phyloP scores from a whole-genome alignment of 1,140 invertebrate species.

The Trichogramma pretiosum region DNA sequence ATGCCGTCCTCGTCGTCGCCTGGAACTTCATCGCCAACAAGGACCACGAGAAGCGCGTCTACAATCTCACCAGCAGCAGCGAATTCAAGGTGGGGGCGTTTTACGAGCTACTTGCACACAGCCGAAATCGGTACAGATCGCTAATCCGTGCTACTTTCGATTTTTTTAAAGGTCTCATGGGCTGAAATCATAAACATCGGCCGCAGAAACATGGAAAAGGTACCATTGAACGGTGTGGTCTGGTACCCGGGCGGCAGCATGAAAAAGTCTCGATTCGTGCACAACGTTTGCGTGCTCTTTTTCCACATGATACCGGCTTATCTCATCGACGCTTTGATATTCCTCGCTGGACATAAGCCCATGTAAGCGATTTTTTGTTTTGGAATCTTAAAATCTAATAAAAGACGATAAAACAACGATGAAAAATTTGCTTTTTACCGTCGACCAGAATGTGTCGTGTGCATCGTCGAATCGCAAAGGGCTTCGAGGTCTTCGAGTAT shows the following conservation, averaged over 20 bases:
- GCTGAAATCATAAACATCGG: conserved; percentile 77
- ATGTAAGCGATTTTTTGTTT: conserved; percentile 57
- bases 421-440: not conserved
- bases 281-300: conserved; percentile 70
- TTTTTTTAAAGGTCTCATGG: conserved; percentile 59
- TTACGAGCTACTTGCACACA: no score
- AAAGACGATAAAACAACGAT: no score
- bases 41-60: conserved; percentile 46
- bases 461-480: conserved; percentile 68
- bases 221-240: conserved; percentile 69
- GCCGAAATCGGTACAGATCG: not conserved
- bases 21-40: conserved; percentile 51
- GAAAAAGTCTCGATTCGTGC: conserved; percentile 66
- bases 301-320: conserved; percentile 81
- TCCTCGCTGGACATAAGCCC: conserved; percentile 70
- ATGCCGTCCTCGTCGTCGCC: conserved; percentile 54
- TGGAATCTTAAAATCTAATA: no score
- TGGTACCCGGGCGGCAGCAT: conserved; percentile 86
- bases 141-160: not conserved
- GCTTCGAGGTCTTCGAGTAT: conserved; percentile 77
- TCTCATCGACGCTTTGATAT: conserved; percentile 65
- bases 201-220: conserved; percentile 60
- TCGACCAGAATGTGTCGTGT: conserved; percentile 55
- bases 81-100: conserved; percentile 57
- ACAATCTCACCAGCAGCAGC: conserved; percentile 63